phyloP scores from a whole-genome alignment of 2,888 invertebrate genomes.

The Brachylomia viminalis region DNA sequence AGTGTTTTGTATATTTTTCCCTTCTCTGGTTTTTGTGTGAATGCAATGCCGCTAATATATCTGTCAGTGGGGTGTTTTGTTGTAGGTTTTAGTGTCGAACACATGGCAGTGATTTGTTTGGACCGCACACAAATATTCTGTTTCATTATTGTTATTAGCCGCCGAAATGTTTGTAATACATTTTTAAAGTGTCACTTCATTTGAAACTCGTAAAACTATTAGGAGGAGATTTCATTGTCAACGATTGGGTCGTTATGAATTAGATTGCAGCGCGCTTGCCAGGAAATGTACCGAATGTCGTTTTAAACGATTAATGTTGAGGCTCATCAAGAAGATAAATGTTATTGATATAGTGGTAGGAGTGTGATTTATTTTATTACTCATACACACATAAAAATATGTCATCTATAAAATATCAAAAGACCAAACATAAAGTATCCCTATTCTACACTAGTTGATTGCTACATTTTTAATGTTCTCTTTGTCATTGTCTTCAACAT shows the following conservation, averaged over 20 bases:
- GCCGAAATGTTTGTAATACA: slow-evolving; percentile 85
- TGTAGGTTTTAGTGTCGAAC: slow-evolving; percentile 80
- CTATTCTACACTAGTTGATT: slow-evolving; percentile 8
- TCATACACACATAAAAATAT: slow-evolving; percentile 12
- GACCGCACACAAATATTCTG: slow-evolving; percentile 82
- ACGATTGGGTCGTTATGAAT: slow-evolving; percentile 66
- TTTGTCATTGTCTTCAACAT: slow-evolving; percentile 24
- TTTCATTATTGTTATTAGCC: slow-evolving; percentile 83
- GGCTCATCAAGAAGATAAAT: slow-evolving; percentile 50
- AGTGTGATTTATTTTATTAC: slow-evolving; percentile 43
- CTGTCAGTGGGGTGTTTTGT: slow-evolving; percentile 88
- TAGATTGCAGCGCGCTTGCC: slow-evolving; percentile 33
- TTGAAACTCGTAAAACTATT: slow-evolving; percentile 83
- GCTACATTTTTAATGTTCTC: slow-evolving; percentile 14
- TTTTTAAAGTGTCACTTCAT: slow-evolving; percentile 80
- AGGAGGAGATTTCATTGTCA: slow-evolving; percentile 73
- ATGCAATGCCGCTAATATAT: slow-evolving; percentile 85
- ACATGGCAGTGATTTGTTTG: slow-evolving; percentile 85
- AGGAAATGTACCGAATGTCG: slow-evolving; percentile 36
- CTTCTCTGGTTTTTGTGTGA: slow-evolving; percentile 76
- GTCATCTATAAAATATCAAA: slow-evolving; percentile 11
- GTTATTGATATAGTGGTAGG: neutral
- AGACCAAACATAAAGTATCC: neutral
- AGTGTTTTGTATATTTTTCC: slow-evolving; percentile 51
- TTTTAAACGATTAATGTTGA: slow-evolving; percentile 52